These are phyloP conservation scores for Poecilus cupreus DNA, from an alignment of 2,888 invertebrate genomes.

Conservation along the genomic window DNA sequence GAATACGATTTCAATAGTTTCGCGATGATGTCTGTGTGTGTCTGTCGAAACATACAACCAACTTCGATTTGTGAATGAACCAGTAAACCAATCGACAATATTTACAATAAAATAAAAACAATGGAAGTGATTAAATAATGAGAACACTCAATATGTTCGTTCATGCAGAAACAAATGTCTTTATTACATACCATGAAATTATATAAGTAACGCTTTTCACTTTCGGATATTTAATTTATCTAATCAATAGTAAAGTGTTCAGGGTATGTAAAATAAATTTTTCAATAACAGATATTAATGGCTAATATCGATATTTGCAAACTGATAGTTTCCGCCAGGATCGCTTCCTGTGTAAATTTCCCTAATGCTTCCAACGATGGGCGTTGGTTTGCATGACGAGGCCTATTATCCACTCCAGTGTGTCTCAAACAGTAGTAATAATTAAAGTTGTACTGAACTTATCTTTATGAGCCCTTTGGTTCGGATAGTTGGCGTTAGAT, in stretches of 20 bases:
- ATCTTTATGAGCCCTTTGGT: no score
- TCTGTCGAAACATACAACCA: no score
- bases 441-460: not conserved
- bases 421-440: not conserved
- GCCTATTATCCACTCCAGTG: constrained; percentile 10
- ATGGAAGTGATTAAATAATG: no score
- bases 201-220: not conserved
- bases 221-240: not conserved
- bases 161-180: not conserved
- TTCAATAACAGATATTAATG: constrained; percentile 26
- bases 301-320: constrained; percentile 25
- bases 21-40: no score
- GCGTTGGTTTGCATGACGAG: constrained; percentile 27
- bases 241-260: not conserved
- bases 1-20: no score
- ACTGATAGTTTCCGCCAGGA: constrained; percentile 27
- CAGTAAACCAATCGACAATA: no score
- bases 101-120: no score
- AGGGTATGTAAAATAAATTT: not conserved
- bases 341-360: constrained; percentile 50
- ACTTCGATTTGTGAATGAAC: no score
- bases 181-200: not conserved
- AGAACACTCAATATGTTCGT: not conserved
- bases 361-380: constrained; percentile 41
- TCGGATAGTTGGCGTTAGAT: no score